phyloP scores from a whole-genome alignment of 2,797 vertebrate genomes.

The Oceanodroma leucorhoa region DNA sequence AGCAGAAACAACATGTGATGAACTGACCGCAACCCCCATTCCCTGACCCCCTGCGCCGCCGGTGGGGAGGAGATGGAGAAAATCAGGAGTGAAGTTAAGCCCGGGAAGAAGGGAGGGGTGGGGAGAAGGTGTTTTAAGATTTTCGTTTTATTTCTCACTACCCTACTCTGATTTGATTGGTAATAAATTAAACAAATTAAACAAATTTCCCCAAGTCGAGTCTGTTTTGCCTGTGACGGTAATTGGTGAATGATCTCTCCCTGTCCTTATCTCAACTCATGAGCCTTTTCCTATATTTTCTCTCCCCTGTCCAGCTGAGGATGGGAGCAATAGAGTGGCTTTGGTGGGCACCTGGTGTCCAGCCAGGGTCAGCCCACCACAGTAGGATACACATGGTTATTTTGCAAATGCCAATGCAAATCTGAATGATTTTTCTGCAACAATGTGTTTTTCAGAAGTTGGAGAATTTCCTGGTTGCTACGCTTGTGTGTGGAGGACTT shows the following conservation, averaged over 20 bases:
- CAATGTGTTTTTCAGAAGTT: background rate
- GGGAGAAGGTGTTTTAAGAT: background rate
- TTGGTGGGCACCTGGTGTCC: background rate
- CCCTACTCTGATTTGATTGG: background rate
- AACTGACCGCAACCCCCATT: background rate
- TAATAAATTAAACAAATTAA: background rate
- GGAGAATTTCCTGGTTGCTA: background rate
- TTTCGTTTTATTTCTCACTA: background rate
- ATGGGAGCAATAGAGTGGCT: background rate
- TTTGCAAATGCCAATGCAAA: background rate
- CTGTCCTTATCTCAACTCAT: background rate
- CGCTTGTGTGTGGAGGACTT: background rate
- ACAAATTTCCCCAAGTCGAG: background rate
- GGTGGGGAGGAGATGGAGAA: background rate
- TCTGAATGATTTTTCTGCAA: background rate
- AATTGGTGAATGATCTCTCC: background rate
- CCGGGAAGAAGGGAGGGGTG: background rate
- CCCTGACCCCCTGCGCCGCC: fast-evolving
- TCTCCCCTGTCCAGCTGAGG: background rate
- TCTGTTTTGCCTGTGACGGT: background rate
- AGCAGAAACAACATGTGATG: background rate
- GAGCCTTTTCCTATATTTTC: background rate
- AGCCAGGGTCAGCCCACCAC: background rate
- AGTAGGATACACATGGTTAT: background rate
- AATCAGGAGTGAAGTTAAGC: background rate